Evolutionary conservation across 1,140 invertebrate genomes (phyloP), one percentile per base, ranked within the genome.

Genomic region (Laupala kohalensis): DNA sequence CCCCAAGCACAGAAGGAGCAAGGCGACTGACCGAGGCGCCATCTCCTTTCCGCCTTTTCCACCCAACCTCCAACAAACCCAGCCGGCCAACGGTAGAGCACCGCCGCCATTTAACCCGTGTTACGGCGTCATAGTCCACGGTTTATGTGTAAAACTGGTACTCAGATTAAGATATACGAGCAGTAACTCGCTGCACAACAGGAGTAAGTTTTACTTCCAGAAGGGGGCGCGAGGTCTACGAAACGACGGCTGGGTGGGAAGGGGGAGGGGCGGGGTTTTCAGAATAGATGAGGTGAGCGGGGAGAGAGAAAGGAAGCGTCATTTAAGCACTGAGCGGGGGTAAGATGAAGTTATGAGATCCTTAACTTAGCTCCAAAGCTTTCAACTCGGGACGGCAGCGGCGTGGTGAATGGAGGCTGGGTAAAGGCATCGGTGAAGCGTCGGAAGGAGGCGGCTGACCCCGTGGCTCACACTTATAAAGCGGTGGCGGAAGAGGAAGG

Each of bases 311-410:
- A 71, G 69, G 28, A 30, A 69, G 68, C 27, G 68, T 15, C 23
- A 30, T 69, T 30, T 30, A 24, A 69, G 25, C 27, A n/a, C 37
- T 27, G 71, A 63, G 70, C 62, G 72, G 74, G 71, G 37, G 37
- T 53, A 53, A 53, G 37, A 53, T 53, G 37, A 53, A 53, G 37
- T 53, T 53, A 53, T 53, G 37, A 53, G 37, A 53, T 53, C 37
- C 37, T 53, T 53, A 53, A 53, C 37, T 53, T 19, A 53, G 37
- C 37, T 53, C 37, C 37, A 53, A 53, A 53, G 37, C 37, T 53
- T 53, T 53, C 37, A 53, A 53, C 37, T 13, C 37, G 37, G 37
- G 37, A 53, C 37, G 37, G 19, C 37, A 9, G 37, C 37, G 37
- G 37, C 37, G n/a, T 53, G 37, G 37, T 53, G 37, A n/a, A n/a